Base-by-base conservation (phyloP, 2,797 vertebrate genomes). In the Sibirionetta formosa region DNA sequence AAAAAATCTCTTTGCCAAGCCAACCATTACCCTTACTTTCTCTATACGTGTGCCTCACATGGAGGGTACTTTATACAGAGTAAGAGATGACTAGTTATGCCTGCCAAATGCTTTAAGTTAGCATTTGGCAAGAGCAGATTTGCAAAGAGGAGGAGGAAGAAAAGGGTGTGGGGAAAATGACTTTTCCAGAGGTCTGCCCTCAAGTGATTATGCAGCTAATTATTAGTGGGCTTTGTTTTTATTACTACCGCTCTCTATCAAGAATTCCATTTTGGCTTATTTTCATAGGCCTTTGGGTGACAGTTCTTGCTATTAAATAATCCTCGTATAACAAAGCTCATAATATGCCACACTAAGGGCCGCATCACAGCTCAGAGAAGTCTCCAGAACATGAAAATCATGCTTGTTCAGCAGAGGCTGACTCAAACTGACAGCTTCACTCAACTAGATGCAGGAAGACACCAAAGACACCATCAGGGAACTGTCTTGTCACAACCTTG, bases 1-100 rank as follows among this genome's bases (percentile, higher is more conserved):
- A 95, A 96, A 96, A 77, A 82, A 27, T 61, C 46, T 82, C 69
- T 92, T 75, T 95, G 85, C 91, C 92, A 95, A 96, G 90, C 93
- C 90, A 97, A 89, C 93, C 73, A 95, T 96, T 96, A 95, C 76
- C 96, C 94, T 94, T 92, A 88, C 66, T 95, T 97, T 95, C 94
- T 96, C 86, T 95, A 50, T 95, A 96, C 84, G 42, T 81, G 85
- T 89, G 77, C 79, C 89, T 94, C 81, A 57, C 68, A 86, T 94
- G 92, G 81, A 95, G 92, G 87, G 94, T 95, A 88, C 57, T 95
- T 94, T 85, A 86, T 46, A 91, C 60, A 93, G 60, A 84, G 19
- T 31, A 94, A 58, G 81, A 89, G 31, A 91, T 48, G 70, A 82
- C 63, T 82, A 73, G 56, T 50, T 77, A 48, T 12, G 24, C 27